Base-by-base conservation (phyloP, 2,113 vertebrate species). In the Toxostoma redivivum region DNA sequence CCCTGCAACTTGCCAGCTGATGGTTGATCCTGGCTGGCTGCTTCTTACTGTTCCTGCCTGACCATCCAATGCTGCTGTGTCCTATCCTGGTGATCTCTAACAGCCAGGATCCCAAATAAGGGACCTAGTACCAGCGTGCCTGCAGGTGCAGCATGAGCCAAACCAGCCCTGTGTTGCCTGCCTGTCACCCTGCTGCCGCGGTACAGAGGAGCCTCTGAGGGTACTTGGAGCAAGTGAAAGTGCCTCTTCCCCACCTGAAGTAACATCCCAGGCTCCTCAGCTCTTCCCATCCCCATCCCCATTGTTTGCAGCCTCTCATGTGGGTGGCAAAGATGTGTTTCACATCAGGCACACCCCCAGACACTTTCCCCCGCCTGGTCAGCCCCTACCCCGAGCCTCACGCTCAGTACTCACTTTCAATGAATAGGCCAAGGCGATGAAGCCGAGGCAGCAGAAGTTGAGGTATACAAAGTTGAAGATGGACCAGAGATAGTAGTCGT, bases 401-500 rank as follows among this genome's bases (percentile, higher is more conserved):
- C 1, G 12, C 54, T 89, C 57, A 0, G 27, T 83, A 96, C 98
- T 98, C 96, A 98, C 98, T 94, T 98, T 98, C 88, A 98, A 54
- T 13, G 98, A 98, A 97, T 98, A 98, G 94, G 98, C 98, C 97
- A 98, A 91, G 33, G 98, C 98, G 18, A 98, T 98, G 97, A 98
- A 98, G 83, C 98, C 98, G 18, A 98, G 97, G 91, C 98, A 98
- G 98, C 98, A 98, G 97, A 98, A 98, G 96, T 98, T 98, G 97
- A 98, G 98, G 98, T 98, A 98, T 97, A 98, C 98, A 37, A 98
- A 98, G 98, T 98, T 98, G 98, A 98, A 98, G 94, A 98, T 98
- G 96, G 98, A 98, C 98, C 98, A 98, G 86, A 98, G 97, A 94
- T 98, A 98, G 96, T 98, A 98, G 88, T 98, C 98, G 1, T 98